A percentile compares a stretch with the other conserved stretches of the same genome.
These are phyloP conservation scores for Melanotaenia boesemani DNA, from an alignment of 2,797 vertebrate genomes.

Conservation along the genomic window DNA sequence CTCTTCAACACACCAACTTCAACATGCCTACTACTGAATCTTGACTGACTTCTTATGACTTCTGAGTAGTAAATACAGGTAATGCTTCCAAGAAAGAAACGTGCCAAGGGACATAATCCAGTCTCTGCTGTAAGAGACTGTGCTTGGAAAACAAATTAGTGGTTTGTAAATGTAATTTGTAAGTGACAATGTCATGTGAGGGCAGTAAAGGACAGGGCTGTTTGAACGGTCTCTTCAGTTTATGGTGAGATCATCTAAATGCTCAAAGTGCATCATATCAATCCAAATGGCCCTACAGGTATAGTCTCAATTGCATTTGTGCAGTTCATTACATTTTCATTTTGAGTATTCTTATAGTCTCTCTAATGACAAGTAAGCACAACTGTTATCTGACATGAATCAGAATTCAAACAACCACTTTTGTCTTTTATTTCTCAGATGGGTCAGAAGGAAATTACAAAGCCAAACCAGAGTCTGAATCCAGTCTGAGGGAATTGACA, in stretches of 20 bases:
- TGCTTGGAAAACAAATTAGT: constrained; percentile 54
- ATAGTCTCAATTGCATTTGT: constrained; percentile 37
- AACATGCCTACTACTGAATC: not conserved
- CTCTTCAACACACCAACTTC: not conserved
- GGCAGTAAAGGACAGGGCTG: constrained; percentile 15
- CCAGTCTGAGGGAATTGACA: constrained; percentile 28
- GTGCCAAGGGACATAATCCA: constrained; percentile 43
- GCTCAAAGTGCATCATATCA: constrained; percentile 42
- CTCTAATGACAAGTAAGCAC: constrained; percentile 15
- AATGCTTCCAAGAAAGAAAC: constrained; percentile 21
- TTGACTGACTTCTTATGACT: constrained; percentile 1
- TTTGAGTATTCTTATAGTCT: constrained; percentile 13
- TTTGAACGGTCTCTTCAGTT: not conserved
- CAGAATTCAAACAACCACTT: constrained; percentile 21
- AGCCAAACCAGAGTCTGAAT: constrained; percentile 11
- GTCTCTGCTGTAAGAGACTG: constrained; percentile 1
- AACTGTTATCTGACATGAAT: not conserved
- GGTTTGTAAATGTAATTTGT: constrained; percentile 33
- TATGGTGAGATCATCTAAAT: constrained; percentile 36
- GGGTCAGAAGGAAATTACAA: constrained; percentile 25
- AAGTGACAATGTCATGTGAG: constrained; percentile 4
- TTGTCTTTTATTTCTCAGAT: constrained; percentile 30
- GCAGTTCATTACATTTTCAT: constrained; percentile 38
- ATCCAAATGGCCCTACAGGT: constrained; percentile 48
- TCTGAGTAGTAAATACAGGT: constrained; percentile 17